Conservation (phyloP, 2,888 invertebrate genomes). For the Cheilosia urbana region DNA sequence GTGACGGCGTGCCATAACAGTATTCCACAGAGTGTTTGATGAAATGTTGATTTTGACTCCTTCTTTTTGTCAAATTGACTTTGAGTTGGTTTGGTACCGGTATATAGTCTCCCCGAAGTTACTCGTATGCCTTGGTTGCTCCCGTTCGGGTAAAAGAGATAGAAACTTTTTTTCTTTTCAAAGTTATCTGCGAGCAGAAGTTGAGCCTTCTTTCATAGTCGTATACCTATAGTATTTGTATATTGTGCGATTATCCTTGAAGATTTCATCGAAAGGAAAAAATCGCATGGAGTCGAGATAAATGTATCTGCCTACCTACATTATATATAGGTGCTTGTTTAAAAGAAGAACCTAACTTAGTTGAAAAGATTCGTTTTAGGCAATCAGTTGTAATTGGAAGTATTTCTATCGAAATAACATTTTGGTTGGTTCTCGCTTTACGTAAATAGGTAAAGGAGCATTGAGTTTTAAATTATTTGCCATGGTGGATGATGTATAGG, state of each 20-base stretch:
- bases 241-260: constrained; percentile 40
- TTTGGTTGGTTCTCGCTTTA: too few relatives aligned
- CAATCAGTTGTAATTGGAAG: constrained; percentile 65
- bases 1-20: background rate
- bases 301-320: constrained; percentile 3
- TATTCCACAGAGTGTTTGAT: constrained; percentile 6
- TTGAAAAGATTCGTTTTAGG: constrained; percentile 40
- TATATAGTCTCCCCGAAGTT: constrained; percentile 5
- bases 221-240: background rate
- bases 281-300: constrained; percentile 34
- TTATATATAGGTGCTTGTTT: background rate
- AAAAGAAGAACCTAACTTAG: constrained; percentile 1
- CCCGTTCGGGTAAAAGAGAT: background rate
- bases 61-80: constrained; percentile 43
- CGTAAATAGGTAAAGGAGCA: too few relatives aligned
- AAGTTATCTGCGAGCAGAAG: constrained; percentile 11
- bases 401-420: constrained; percentile 43
- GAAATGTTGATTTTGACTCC: constrained; percentile 29
- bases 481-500: too few relatives aligned
- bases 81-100: background rate
- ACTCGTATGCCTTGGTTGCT: constrained; percentile 6
- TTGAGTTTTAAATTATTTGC: too few relatives aligned
- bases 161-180: constrained; percentile 1
- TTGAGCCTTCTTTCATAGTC: background rate
- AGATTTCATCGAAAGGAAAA: constrained; percentile 26